phyloP scores from a whole-genome alignment of 2,888 invertebrate species.

The Anaspis maculata region DNA sequence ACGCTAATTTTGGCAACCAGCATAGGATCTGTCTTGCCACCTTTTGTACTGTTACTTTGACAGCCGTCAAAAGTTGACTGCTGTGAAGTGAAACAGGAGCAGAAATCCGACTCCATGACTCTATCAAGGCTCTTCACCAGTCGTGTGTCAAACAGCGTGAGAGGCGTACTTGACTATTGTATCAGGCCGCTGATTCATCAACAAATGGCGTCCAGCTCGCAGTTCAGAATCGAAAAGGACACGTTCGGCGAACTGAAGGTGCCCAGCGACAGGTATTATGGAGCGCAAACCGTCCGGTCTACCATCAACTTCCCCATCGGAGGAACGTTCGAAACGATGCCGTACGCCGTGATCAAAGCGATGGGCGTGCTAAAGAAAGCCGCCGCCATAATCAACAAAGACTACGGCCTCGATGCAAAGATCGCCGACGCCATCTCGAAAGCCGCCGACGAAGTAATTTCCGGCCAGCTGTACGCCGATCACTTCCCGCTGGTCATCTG shows the following conservation, averaged over 20 bases:
- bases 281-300: constrained; percentile 93
- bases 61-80: no score
- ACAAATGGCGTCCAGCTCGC: constrained; percentile 11
- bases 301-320: constrained; percentile 97
- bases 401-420: constrained; percentile 83
- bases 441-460: constrained; percentile 92
- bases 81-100: no score
- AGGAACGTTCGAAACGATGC: constrained; percentile 88
- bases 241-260: constrained; percentile 93
- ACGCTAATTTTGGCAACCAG: no score
- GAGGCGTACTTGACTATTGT: constrained; percentile 17
- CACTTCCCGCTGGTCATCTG: constrained; percentile 98
- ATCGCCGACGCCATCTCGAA: constrained; percentile 80
- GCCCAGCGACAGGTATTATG: constrained; percentile 87
- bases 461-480: constrained; percentile 84
- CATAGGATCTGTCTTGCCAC: no score
- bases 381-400: constrained; percentile 92
- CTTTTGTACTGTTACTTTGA: no score
- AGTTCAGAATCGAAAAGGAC: constrained; percentile 68
- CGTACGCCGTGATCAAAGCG: constrained; percentile 87
- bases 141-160: constrained; percentile 19
- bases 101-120: constrained; percentile 24
- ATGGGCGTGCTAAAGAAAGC: constrained; percentile 97
- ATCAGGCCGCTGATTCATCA: constrained; percentile 17
- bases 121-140: constrained; percentile 23